Evolutionary conservation across 2,888 invertebrate genomes (phyloP).

Genomic region (Polydrusus tereticollis): DNA sequence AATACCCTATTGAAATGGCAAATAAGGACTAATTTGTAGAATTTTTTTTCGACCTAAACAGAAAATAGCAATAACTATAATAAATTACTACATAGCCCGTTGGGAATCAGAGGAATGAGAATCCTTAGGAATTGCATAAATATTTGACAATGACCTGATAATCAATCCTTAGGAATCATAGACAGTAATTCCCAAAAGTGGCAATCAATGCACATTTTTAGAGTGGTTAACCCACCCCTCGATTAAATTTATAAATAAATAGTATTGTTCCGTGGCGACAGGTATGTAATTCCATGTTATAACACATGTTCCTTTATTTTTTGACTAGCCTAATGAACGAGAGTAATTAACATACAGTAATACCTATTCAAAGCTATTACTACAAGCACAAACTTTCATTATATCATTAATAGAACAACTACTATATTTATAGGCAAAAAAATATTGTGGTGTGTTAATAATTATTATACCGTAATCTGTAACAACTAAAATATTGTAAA

Average conservation of each 20-base stretch:
- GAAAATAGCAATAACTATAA: too few relatives aligned
- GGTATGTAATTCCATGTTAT: not conserved
- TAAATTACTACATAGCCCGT: too few relatives aligned
- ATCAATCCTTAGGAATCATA: too few relatives aligned
- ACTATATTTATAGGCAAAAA: not conserved
- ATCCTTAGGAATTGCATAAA: too few relatives aligned
- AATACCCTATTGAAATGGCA: too few relatives aligned
- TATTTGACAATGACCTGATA: too few relatives aligned
- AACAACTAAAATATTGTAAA: not conserved
- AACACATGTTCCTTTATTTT: not conserved
- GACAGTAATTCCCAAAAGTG: too few relatives aligned
- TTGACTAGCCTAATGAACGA: slow-evolving; percentile 1
- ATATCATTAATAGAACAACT: slow-evolving; percentile 2
- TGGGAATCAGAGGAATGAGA: too few relatives aligned
- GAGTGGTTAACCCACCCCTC: too few relatives aligned
- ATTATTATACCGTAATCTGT: not conserved
- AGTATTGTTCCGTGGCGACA: not conserved
- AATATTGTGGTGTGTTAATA: not conserved
- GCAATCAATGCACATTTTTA: too few relatives aligned
- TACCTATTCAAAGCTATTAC: not conserved
- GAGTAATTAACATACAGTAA: not conserved
- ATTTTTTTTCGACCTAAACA: too few relatives aligned
- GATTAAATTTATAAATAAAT: not conserved
- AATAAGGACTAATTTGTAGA: too few relatives aligned
- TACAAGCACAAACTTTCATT: slow-evolving; percentile 5